These are phyloP conservation scores for Helicoverpa assulta DNA, from an alignment of 2,888 invertebrate genomes.

Conservation along the genomic window DNA sequence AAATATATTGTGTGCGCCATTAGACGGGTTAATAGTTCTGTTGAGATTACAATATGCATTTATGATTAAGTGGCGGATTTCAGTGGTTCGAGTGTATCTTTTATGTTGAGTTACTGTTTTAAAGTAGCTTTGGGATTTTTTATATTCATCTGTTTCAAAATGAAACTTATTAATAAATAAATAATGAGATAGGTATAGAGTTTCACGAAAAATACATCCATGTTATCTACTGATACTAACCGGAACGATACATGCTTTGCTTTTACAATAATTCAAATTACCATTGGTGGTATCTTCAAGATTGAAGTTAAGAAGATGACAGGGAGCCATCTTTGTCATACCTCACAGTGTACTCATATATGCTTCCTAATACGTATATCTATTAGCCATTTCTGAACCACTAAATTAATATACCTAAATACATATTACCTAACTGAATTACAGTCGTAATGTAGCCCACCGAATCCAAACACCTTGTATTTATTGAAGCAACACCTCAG, in stretches of 20 bases:
- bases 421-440: background rate
- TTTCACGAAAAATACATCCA: too few species aligned
- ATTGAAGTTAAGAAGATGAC: too few species aligned
- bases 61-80: constrained; percentile 42
- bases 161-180: too few species aligned
- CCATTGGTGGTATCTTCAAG: too few species aligned
- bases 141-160: background rate
- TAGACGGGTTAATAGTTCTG: constrained; percentile 56
- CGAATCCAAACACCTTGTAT: constrained; percentile 58
- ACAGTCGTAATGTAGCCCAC: constrained; percentile 16
- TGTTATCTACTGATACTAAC: too few species aligned
- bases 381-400: constrained; percentile 14
- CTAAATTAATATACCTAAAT: constrained; percentile 35
- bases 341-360: too few species aligned
- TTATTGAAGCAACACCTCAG: constrained; percentile 72
- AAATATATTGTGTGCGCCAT: constrained; percentile 53
- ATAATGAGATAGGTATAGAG: too few species aligned
- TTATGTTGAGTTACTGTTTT: background rate
- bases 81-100: constrained; percentile 13
- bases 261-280: too few species aligned
- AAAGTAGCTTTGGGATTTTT: background rate
- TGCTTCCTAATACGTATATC: too few species aligned
- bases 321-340: too few species aligned
- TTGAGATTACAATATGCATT: constrained; percentile 45
- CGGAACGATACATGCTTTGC: too few species aligned